These are phyloP conservation scores for Eulithis testata DNA, from an alignment of 2,888 invertebrate genomes.

Conservation along the genomic window DNA sequence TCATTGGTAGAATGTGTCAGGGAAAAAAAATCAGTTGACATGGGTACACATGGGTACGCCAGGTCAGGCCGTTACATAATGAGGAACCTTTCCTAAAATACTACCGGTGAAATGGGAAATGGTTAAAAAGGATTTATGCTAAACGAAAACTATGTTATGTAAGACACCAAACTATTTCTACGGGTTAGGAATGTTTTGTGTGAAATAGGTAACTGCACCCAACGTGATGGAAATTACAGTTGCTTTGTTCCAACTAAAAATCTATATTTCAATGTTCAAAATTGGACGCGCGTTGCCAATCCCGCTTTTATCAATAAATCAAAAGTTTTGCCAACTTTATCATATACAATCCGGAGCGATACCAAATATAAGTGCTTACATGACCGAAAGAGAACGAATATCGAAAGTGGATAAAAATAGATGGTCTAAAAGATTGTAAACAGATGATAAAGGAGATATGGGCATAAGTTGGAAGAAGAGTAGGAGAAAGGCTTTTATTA, in stretches of 20 bases:
- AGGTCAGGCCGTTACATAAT: conserved; percentile 47
- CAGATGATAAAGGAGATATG: too few species aligned
- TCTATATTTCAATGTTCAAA: background rate
- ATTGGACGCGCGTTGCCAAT: background rate
- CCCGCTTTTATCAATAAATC: background rate
- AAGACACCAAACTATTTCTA: conserved; percentile 33
- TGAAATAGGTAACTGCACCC: conserved; percentile 13
- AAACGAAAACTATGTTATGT: conserved; percentile 43
- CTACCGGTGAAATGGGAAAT: conserved; percentile 42
- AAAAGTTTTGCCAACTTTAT: background rate
- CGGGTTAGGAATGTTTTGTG: conserved; percentile 26
- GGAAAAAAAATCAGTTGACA: conserved; percentile 55
- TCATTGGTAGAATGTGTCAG: conserved; percentile 47
- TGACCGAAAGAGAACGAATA: too few species aligned
- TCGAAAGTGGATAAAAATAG: too few species aligned
- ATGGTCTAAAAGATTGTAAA: too few species aligned
- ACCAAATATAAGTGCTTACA: too few species aligned
- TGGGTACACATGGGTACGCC: conserved; percentile 57
- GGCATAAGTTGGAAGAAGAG: too few species aligned
- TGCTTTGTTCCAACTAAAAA: background rate
- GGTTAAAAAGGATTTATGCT: conserved; percentile 46
- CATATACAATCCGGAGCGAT: too few species aligned
- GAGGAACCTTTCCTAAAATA: conserved; percentile 42
- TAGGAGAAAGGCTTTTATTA: too few species aligned
- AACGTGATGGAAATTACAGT: background rate